Conservation (phyloP, 2,888 invertebrate species). For the Diplazon laetatorius region DNA sequence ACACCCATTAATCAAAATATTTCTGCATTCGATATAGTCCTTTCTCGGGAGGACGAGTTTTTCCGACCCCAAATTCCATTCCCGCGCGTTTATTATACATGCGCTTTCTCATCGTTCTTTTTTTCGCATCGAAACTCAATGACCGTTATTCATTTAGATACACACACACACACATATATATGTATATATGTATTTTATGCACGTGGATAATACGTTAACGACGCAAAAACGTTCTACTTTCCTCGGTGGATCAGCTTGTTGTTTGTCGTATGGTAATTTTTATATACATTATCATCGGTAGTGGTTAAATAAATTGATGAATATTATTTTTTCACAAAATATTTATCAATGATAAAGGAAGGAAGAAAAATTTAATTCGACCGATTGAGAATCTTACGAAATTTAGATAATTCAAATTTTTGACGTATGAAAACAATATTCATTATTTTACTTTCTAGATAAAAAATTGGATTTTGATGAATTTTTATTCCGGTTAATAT, state of each 20-base stretch:
- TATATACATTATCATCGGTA: background rate
- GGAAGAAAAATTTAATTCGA: background rate
- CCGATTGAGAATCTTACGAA: too few relatives aligned
- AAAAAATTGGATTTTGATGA: too few relatives aligned
- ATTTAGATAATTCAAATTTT: too few relatives aligned
- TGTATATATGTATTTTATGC: background rate
- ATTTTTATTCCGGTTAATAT: too few relatives aligned
- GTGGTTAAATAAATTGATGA: background rate
- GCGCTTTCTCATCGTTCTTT: slow-evolving; percentile 44
- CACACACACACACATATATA: slow-evolving; percentile 3
- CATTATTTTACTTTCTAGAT: too few relatives aligned
- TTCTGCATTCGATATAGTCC: slow-evolving; percentile 64
- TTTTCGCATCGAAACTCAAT: slow-evolving; percentile 36
- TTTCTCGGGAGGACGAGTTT: slow-evolving; percentile 51
- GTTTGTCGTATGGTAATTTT: background rate
- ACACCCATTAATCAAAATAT: slow-evolving; percentile 73
- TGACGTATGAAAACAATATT: too few relatives aligned
- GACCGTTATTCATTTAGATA: slow-evolving; percentile 47
- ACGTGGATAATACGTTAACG: too few relatives aligned
- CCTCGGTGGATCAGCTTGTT: background rate
- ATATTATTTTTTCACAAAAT: background rate
- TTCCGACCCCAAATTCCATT: slow-evolving; percentile 26
- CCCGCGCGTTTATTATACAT: background rate
- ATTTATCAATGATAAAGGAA: background rate
- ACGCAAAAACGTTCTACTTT: background rate